Evolutionary conservation across 2,888 invertebrate species (phyloP), one percentile per base, ranked within the genome.

Genomic region (Tetheella fluctuosa): DNA sequence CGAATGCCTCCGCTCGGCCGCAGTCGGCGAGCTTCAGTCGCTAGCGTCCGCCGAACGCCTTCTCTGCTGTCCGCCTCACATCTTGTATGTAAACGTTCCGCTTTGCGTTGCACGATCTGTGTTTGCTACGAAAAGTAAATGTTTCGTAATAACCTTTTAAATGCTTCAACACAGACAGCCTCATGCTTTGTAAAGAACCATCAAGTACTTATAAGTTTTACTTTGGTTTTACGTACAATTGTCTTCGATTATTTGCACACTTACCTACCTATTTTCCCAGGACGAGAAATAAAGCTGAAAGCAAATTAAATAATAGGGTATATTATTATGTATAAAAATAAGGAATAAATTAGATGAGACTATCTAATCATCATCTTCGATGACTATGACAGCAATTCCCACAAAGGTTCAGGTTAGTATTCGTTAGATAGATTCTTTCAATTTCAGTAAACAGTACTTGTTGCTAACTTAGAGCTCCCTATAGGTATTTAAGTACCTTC

Each of bases 131-230:
- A 76, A 80, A 81, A 70, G 77, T 72, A 81, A 81, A 84, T 67
- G 80, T 89, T 88, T 79, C 79, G 80, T 81, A 84, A 89, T 68
- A 80, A 74, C 75, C 84, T 86, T 86, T 34, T 84, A 83, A 77
- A 72, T 60, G 62, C 57, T 63, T 54, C 17, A 54, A 72, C 62
- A 64, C 63, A 63, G 71, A 64, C 63, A 63, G 71, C 55, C 59
- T 57, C 23, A 42, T 39, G 25, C 48, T 48, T 64, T 70, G 65
- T 61, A 64, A 59, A 69, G 70, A 77, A 64, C 61, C 63, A 70
- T 73, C 67, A 76, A 67, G 67, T 55, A 65, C 66, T 67, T 62
- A 67, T 17, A 56, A 28, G 42, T 42, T 42, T 42, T 39, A 39
- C 37, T n/a, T n/a, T n/a, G n/a, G n/a, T n/a, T n/a, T n/a, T n/a